Base-by-base conservation (phyloP, 2,113 vertebrate genomes). In the Astur gentilis region DNA sequence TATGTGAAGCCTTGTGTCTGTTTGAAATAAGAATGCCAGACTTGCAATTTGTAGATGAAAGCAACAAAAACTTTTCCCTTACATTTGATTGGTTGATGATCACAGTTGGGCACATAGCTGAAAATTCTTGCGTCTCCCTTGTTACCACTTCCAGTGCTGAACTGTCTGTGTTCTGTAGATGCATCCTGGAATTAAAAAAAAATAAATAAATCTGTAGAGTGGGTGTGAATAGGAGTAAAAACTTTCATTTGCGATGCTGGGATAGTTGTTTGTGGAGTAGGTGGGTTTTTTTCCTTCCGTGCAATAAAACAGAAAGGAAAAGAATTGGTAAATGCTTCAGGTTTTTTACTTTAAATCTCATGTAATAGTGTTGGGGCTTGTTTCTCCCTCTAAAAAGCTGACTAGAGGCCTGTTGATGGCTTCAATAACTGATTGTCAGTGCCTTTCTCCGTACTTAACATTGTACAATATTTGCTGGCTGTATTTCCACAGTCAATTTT, bases 391-490 rank as follows among this genome's bases (percentile, higher is more conserved):
- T 78, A 45, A 38, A 62, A 14, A 73, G 52, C 57, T 32, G 36
- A 16, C 31, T 32, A 18, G 16, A 71, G 47, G 17, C 25, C 50
- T 71, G 22, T 55, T 2, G 1, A 1, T 38, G 66, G 38, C 10
- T 82, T 89, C 47, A 47, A 32, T 52, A 67, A 11, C 17, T 16
- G 50, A 18, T 54, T 26, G 11, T 50, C 64, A 73, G 45, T 40
- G 67, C 14, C 3, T 62, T 79, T 47, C 7, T 15, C 61, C 47
- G 22, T 57, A 5, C 27, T 85, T 50, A 1, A 34, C 45, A 25
- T 20, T 21, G 21, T 8, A 2, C 13, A 6, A 0, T 5, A 17
- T 16, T 52, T 36, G 11, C 38, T 29, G 26, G 34, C 22, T 40
- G 0, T 18, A 9, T 67, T 79, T 77, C 52, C 58, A 38, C 3